phyloP scores from a whole-genome alignment of 1,140 invertebrate species.

The Prorops nasuta region DNA sequence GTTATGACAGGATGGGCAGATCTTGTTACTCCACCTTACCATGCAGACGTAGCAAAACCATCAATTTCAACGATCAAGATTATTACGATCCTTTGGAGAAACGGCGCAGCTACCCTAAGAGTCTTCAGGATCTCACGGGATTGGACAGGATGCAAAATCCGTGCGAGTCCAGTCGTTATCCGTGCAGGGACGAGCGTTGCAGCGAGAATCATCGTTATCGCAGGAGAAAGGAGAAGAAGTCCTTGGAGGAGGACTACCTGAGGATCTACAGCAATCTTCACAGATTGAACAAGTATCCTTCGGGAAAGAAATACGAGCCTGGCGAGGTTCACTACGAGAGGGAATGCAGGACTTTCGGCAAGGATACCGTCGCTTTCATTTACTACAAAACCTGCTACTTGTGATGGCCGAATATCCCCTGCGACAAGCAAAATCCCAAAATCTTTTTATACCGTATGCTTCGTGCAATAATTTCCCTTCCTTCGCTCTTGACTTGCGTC shows the following conservation, averaged over 20 bases:
- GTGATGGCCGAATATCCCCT: constrained; percentile 39
- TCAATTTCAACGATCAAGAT: constrained; percentile 35
- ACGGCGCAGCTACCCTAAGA: constrained; percentile 38
- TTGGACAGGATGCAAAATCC: constrained; percentile 36
- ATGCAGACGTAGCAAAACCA: constrained; percentile 29
- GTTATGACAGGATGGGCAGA: constrained; percentile 12
- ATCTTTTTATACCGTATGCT: too few species aligned
- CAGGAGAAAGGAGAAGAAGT: constrained; percentile 1
- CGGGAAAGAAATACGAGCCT: constrained; percentile 36
- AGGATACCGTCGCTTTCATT: constrained; percentile 52
- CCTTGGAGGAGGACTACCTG: constrained; percentile 31
- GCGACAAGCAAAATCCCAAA: too few species aligned
- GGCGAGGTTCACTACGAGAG: constrained; percentile 52
- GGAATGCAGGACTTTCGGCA: constrained; percentile 54
- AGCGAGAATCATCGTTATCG: constrained; percentile 11
- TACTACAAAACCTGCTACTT: constrained; percentile 56
- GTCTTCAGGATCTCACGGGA: constrained; percentile 45
- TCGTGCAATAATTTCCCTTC: too few species aligned
- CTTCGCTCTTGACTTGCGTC: too few species aligned
- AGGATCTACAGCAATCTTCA: constrained; percentile 38
- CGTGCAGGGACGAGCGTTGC: not conserved
- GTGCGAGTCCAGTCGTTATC: not conserved
- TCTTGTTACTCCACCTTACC: constrained; percentile 29
- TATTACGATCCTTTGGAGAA: constrained; percentile 8
- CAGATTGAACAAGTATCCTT: constrained; percentile 25